These are phyloP conservation scores for Stylophora pistillata DNA, from an alignment of 64 coral and sea anemone species.

Conservation along the genomic window DNA sequence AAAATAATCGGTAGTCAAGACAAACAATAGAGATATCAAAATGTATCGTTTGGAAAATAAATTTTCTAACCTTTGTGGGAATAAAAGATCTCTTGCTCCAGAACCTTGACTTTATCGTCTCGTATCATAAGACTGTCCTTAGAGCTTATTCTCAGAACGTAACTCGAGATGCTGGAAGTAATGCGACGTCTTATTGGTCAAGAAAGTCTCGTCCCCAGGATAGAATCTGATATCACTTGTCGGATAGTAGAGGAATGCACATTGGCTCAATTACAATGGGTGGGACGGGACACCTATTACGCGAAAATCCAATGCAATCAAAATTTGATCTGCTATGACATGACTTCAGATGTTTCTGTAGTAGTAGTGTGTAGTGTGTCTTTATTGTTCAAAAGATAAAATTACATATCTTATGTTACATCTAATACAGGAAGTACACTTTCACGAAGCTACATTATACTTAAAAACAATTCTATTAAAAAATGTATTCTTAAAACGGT, in stretches of 20 bases:
- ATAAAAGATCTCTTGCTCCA: neutral
- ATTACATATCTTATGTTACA: no score
- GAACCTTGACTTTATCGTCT: neutral
- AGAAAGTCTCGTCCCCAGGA: neutral
- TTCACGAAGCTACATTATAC: no score
- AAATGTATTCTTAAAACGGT: no score
- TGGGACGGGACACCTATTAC: no score
- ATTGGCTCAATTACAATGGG: neutral
- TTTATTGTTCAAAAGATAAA: no score
- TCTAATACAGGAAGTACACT: no score
- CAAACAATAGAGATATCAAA: neutral
- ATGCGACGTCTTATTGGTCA: neutral
- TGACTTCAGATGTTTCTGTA: no score
- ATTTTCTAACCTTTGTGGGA: neutral
- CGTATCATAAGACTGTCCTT: neutral
- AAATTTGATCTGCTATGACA: no score
- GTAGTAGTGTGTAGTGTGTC: no score
- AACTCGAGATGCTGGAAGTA: conserved; percentile 16
- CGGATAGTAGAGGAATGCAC: neutral
- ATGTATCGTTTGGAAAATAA: neutral
- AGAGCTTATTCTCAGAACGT: neutral
- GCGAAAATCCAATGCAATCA: no score
- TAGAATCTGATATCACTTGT: neutral
- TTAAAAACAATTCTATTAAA: no score
- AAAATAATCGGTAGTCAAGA: neutral